Conservation (phyloP, 2,113 vertebrate species). For the Corydoras maculifer region DNA sequence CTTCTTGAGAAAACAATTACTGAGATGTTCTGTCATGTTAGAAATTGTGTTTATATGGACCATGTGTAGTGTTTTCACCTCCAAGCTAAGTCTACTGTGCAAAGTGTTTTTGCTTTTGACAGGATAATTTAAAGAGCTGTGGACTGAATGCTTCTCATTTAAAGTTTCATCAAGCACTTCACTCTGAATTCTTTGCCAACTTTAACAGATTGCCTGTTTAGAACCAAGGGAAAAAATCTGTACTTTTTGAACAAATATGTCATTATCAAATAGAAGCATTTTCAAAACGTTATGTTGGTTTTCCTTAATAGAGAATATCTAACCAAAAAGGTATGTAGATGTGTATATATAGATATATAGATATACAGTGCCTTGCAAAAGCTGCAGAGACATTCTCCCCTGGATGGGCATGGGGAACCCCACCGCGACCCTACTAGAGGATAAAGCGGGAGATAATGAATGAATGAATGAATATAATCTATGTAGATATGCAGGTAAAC, state of each 20-base stretch:
- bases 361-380: too few relatives aligned
- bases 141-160: slow-evolving; percentile 42
- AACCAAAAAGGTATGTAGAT: too few relatives aligned
- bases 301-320: too few relatives aligned
- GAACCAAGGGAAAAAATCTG: slow-evolving; percentile 14
- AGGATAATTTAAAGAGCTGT: slow-evolving; percentile 47
- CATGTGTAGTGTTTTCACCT: slow-evolving; percentile 35
- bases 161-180: slow-evolving; percentile 35
- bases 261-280: not conserved
- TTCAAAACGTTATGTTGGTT: not conserved
- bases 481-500: too few relatives aligned
- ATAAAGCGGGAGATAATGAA: too few relatives aligned
- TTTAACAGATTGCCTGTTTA: slow-evolving; percentile 41
- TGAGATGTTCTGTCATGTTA: slow-evolving; percentile 41
- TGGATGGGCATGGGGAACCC: too few relatives aligned
- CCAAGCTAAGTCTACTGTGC: slow-evolving; percentile 43
- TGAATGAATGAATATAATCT: too few relatives aligned
- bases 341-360: too few relatives aligned
- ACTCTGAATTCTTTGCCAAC: slow-evolving; percentile 41
- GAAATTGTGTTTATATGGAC: slow-evolving; percentile 47
- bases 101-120: slow-evolving; percentile 42
- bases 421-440: too few relatives aligned
- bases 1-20: slow-evolving; percentile 34
- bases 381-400: too few relatives aligned
- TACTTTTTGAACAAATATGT: slow-evolving; percentile 11